Conservation (phyloP, 2,797 vertebrate genomes). For the Microhierax caerulescens region DNA sequence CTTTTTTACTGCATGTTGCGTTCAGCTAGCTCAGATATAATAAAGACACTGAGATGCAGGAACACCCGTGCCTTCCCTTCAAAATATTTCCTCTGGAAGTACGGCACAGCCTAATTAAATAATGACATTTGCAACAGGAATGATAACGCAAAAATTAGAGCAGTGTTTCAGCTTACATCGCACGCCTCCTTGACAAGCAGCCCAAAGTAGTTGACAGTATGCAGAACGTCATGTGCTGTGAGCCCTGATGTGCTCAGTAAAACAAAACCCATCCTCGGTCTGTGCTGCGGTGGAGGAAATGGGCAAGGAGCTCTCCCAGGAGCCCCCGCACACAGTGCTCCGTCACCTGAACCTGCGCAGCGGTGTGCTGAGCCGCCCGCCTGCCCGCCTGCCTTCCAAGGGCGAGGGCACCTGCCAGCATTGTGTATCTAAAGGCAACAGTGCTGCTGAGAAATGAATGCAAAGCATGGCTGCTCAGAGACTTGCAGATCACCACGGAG, state of each 20-base stretch:
- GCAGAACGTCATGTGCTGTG: constrained; percentile 33
- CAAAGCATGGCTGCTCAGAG: background rate
- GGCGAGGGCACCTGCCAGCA: background rate
- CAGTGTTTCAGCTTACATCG: constrained; percentile 29
- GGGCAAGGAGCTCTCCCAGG: background rate
- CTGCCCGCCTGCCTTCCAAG: background rate
- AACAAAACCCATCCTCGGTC: background rate
- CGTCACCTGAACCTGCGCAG: background rate
- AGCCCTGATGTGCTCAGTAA: constrained; percentile 24
- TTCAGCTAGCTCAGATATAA: constrained; percentile 51
- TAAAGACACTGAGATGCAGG: constrained; percentile 36
- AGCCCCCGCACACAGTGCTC: background rate
- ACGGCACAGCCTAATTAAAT: constrained; percentile 67
- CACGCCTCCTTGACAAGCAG: constrained; percentile 54
- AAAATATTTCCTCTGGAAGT: constrained; percentile 64
- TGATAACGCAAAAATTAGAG: constrained; percentile 60
- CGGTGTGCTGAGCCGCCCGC: fast-evolving
- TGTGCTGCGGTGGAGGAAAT: background rate
- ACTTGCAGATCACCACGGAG: background rate
- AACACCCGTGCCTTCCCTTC: constrained; percentile 51
- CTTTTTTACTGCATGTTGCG: background rate
- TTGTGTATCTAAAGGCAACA: background rate
- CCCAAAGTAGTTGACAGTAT: constrained; percentile 26
- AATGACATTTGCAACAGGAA: constrained; percentile 56
- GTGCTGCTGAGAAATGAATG: background rate